A percentile compares a stretch with the other conserved stretches of the same genome.
Conservation (phyloP, 2,797 vertebrate species). For the Macrochelys suwanniensis region DNA sequence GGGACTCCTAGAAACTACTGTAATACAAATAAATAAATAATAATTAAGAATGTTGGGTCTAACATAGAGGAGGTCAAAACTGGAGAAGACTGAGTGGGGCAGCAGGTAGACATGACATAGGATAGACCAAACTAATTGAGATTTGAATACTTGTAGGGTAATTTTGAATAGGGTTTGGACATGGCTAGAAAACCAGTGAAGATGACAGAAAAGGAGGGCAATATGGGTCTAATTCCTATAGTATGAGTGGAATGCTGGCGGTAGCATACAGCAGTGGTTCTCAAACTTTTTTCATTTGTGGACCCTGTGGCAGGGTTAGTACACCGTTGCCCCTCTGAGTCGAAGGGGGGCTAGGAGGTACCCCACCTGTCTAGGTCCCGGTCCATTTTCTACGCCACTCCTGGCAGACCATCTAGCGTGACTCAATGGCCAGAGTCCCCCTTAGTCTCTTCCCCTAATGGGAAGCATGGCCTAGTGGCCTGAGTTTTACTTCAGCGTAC, state of each 20-base stretch:
- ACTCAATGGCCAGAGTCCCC: too few relatives aligned
- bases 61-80: background rate
- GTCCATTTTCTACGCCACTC: too few relatives aligned
- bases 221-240: background rate
- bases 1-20: background rate
- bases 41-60: background rate
- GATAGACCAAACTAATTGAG: background rate
- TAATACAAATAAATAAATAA: background rate
- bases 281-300: too few relatives aligned
- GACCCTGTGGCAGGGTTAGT: too few relatives aligned
- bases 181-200: background rate
- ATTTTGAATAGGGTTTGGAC: background rate
- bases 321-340: too few relatives aligned
- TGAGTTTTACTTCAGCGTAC: too few relatives aligned
- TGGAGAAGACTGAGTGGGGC: background rate
- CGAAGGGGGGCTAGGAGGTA: too few relatives aligned
- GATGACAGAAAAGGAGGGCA: background rate
- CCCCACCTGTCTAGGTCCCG: too few relatives aligned
- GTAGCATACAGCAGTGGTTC: background rate
- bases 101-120: background rate
- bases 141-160: background rate
- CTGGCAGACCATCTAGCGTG: too few relatives aligned
- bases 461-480: too few relatives aligned
- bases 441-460: too few relatives aligned
- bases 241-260: background rate